Base-by-base conservation (phyloP, 2,888 invertebrate species). In the Hofmannophila pseudospretella region DNA sequence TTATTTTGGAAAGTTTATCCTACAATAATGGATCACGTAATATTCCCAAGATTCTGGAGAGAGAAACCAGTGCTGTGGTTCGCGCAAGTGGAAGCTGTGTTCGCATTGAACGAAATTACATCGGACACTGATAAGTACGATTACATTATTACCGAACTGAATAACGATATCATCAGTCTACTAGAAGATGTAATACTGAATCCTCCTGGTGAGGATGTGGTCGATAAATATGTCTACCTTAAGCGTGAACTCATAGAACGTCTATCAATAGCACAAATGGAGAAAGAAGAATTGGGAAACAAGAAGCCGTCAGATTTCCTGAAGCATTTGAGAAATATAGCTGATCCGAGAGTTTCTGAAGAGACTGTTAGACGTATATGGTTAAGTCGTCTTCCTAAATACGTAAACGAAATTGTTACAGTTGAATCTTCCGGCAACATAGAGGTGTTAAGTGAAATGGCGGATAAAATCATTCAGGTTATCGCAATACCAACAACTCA, bases 1-100 rank as follows among this genome's bases (percentile, higher is more conserved):
- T n/a, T n/a, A n/a, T 16, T 4, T 16, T 16, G 5, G 16, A 16
- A 5, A 16, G 16, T 16, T 16, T 16, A 5, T 16, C 16, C 16
- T 5, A 16, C 16, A 16, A 7, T 22, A 2, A 35, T 39, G 39
- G 35, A 39, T 28, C 32, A 32, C n/a, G 13, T 35, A 4, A 8
- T 29, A n/a, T 39, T 39, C 13, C 39, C 32, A 19, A 26, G 34
- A 7, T 39, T 39, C 34, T 39, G 32, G 34, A 28, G 7, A 7
- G 39, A 39, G 20, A 34, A 39, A 22, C 39, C 39, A 4, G 39
- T 35, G 1, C 13, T 39, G 16, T 39, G 39, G 39, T 39, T 39
- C 14, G 39, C 39, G 7, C 39, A 39, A 19, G 31, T 39, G 3
- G 39, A 39, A 16, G 31, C 39, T 14, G 35, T 35, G 5, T 39